phyloP scores from a whole-genome alignment of 2,113 vertebrate genomes.

The Prionailurus bengalensis region DNA sequence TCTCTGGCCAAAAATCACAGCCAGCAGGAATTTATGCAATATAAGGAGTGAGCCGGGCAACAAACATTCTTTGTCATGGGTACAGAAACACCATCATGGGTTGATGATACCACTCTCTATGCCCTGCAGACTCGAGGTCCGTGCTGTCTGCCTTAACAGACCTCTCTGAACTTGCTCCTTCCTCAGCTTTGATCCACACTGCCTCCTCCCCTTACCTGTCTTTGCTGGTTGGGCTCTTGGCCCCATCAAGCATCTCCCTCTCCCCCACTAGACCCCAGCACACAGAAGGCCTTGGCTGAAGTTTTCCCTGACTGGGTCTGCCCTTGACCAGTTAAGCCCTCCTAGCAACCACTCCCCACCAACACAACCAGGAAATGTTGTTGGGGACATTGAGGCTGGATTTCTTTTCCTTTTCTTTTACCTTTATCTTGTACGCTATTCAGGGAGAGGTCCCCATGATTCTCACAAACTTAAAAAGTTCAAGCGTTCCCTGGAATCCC shows the following conservation, averaged over 20 bases:
- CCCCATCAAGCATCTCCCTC: neutral
- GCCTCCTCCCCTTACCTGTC: neutral
- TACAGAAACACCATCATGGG: neutral
- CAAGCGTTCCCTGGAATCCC: neutral
- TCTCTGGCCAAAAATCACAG: neutral
- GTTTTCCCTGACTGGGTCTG: neutral
- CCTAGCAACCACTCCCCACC: too few species aligned
- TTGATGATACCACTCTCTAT: neutral
- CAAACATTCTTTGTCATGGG: neutral
- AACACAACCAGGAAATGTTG: neutral
- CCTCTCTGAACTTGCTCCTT: neutral
- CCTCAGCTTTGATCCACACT: neutral
- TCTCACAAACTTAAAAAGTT: neutral
- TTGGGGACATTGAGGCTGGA: neutral
- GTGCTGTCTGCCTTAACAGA: neutral
- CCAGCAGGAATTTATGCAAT: neutral
- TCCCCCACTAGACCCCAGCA: neutral
- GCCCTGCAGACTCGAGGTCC: too few species aligned
- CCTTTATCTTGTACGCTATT: neutral
- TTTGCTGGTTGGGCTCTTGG: neutral
- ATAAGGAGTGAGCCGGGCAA: neutral
- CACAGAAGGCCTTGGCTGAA: neutral
- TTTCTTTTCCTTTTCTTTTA: neutral
- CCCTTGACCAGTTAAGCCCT: too few species aligned
- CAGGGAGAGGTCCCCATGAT: neutral